These are phyloP conservation scores for Ernsta delagoae DNA, from an alignment of 2,888 invertebrate genomes.

Conservation along the genomic window DNA sequence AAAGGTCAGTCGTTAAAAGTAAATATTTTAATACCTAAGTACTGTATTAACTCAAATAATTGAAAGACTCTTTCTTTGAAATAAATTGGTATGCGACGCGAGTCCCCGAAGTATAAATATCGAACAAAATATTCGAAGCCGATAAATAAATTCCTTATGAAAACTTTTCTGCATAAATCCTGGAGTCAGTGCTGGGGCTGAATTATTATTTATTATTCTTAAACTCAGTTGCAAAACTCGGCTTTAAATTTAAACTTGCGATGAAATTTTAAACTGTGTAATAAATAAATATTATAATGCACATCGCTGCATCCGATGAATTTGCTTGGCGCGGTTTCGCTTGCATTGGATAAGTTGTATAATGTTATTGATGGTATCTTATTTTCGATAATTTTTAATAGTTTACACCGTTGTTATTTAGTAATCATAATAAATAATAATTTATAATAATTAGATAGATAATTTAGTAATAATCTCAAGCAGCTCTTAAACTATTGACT, in stretches of 20 bases:
- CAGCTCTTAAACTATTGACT: too few relatives aligned
- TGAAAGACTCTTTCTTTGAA: too few relatives aligned
- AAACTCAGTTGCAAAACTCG: slow-evolving; percentile 32
- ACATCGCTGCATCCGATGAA: slow-evolving; percentile 4
- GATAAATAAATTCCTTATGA: slow-evolving; percentile 31
- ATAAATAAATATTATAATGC: slow-evolving; percentile 21
- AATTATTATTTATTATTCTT: slow-evolving; percentile 38
- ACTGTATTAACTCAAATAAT: too few relatives aligned
- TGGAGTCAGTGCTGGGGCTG: slow-evolving; percentile 15
- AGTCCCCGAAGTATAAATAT: slow-evolving; percentile 27
- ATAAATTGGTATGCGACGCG: neutral
- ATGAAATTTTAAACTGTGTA: slow-evolving; percentile 36
- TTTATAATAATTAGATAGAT: too few relatives aligned
- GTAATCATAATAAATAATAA: too few relatives aligned
- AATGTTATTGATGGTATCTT: neutral
- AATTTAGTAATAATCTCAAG: too few relatives aligned
- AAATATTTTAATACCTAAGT: too few relatives aligned
- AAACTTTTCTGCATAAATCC: slow-evolving; percentile 35
- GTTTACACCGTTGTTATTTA: too few relatives aligned
- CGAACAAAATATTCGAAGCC: slow-evolving; percentile 20
- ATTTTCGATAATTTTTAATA: too few relatives aligned
- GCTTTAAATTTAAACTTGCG: slow-evolving; percentile 32
- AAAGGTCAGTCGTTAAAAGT: too few relatives aligned
- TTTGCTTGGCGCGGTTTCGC: neutral
- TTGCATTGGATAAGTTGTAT: neutral